These are phyloP conservation scores for Synanthedon formicaeformis DNA, from an alignment of 2,888 invertebrate species.

Conservation along the genomic window DNA sequence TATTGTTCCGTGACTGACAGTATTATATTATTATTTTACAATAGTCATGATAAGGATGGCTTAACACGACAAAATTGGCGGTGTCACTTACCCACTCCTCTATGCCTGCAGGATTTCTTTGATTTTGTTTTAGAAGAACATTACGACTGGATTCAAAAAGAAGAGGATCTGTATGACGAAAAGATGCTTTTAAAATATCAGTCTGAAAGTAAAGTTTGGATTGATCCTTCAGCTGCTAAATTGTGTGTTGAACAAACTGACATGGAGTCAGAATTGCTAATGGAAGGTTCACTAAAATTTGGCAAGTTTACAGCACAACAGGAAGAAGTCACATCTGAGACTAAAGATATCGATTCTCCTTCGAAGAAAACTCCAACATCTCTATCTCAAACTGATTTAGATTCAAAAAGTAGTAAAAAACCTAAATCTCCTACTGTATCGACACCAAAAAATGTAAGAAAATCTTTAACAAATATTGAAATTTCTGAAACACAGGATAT, in stretches of 20 bases:
- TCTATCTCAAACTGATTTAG: slow-evolving; percentile 18
- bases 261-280: slow-evolving; percentile 40
- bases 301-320: slow-evolving; percentile 24
- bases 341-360: slow-evolving; percentile 9
- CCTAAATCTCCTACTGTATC: slow-evolving; percentile 20
- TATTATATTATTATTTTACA: slow-evolving; percentile 52
- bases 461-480: slow-evolving; percentile 11
- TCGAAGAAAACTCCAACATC: slow-evolving; percentile 21
- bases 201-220: slow-evolving; percentile 26
- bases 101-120: slow-evolving; percentile 68
- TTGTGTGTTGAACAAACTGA: slow-evolving; percentile 40
- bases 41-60: slow-evolving; percentile 48
- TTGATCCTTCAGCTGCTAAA: slow-evolving; percentile 23
- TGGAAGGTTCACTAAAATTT: slow-evolving; percentile 57
- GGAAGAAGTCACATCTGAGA: slow-evolving; percentile 18
- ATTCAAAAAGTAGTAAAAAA: slow-evolving; percentile 34
- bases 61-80: slow-evolving; percentile 55
- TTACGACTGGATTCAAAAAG: slow-evolving; percentile 56
- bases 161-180: slow-evolving; percentile 46
- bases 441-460: slow-evolving; percentile 21
- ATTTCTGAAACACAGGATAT: slow-evolving; percentile 10
- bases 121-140: slow-evolving; percentile 63
- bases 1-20: slow-evolving; percentile 57
- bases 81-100: slow-evolving; percentile 54
- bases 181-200: slow-evolving; percentile 18